Evolutionary conservation across 2,113 vertebrate species (phyloP), one percentile per base, ranked within the genome.

Genomic region (Corythornis madagascariensis): DNA sequence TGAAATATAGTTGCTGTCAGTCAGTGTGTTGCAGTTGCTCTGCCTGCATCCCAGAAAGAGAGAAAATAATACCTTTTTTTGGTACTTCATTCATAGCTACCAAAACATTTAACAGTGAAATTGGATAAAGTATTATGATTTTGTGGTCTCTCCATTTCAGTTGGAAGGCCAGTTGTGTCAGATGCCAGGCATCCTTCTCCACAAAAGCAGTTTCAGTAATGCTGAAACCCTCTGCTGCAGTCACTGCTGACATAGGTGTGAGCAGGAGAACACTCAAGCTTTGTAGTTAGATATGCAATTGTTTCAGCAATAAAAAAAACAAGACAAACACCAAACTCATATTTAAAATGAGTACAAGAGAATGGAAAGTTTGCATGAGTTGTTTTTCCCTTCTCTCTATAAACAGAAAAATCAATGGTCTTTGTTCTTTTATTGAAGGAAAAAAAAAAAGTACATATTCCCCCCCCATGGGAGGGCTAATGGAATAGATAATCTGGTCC

Each of bases 341-440:
- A 69, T 75, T 75, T 90, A 89, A 81, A 83, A 74, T 21, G 56
- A 80, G 20, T 71, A 40, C 16, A n/a, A 55, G 60, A 73, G 86
- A 72, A 64, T 25, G 33, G 88, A 25, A 25, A 60, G 57, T 77
- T 91, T 22, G 47, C 72, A 48, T 7, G 57, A 45, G 40, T 74
- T 89, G 72, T 40, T 95, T 88, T 69, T 78, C 48, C 50, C 45
- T 80, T 42, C 43, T 72, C 53, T 94, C 73, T 90, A 94, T 91
- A 94, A 92, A 95, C 86, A 96, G 93, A 95, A 95, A 96, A 96
- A 96, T 96, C 96, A 84, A 95, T 96, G 60, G 47, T 59, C 72
- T 95, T 83, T 88, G 83, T 86, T 95, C 79, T 88, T 86, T 80
- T 90, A 48, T n/a, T 88, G 64, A 84, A 75, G 65, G 7, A 43